A percentile compares a stretch with the other conserved stretches of the same genome.
Conservation (phyloP, 2,888 invertebrate species). For the Oxyscelio sp. region DNA sequence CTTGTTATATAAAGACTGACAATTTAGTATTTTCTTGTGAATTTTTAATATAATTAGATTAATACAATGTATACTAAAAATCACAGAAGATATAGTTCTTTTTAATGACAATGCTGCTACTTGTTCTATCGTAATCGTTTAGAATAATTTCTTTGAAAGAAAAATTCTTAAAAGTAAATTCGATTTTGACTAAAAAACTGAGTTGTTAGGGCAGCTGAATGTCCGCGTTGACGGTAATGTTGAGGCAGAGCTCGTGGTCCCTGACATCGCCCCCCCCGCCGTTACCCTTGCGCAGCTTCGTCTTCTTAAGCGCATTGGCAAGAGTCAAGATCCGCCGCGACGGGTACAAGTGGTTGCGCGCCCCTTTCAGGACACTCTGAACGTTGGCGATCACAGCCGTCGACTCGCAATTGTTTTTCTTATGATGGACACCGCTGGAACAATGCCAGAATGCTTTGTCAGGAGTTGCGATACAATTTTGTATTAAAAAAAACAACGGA, state of each 20-base stretch:
- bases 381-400: conserved; percentile 95
- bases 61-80: too few relatives aligned
- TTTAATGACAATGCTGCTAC: too few relatives aligned
- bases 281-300: conserved; percentile 95
- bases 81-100: too few relatives aligned
- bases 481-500: conserved; percentile 29
- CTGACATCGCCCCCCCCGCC: conserved; percentile 99
- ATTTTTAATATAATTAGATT: too few relatives aligned
- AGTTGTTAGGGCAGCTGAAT: conserved; percentile 80
- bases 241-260: conserved; percentile 91
- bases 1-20: too few relatives aligned
- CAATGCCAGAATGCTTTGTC: conserved; percentile 67
- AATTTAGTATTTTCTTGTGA: too few relatives aligned
- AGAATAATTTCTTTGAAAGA: too few relatives aligned
- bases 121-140: too few relatives aligned
- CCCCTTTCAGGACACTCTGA: conserved; percentile 93
- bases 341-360: conserved; percentile 92
- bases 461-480: conserved; percentile 53
- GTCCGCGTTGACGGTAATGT: conserved; percentile 85
- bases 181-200: too few relatives aligned
- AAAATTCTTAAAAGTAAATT: too few relatives aligned
- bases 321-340: conserved; percentile 91
- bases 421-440: conserved; percentile 98
- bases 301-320: conserved; percentile 92
- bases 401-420: conserved; percentile 96